Evolutionary conservation across 1,140 invertebrate genomes (phyloP).

Genomic region (Parapsyche elsis): DNA sequence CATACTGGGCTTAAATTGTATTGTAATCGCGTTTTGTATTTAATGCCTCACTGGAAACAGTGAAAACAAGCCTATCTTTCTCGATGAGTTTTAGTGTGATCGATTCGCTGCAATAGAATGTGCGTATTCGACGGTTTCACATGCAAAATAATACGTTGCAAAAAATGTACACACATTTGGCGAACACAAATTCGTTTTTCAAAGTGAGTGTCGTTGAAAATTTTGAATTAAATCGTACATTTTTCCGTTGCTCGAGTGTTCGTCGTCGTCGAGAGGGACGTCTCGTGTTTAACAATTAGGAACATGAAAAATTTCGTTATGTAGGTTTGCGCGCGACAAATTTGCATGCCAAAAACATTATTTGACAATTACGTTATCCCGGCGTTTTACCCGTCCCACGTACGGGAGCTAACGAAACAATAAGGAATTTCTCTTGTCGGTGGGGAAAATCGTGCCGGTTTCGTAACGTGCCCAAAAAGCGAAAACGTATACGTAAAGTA

Average conservation of each 20-base stretch:
- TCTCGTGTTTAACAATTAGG: constrained; percentile 3
- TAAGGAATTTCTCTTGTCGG: neutral
- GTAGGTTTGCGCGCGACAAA: neutral
- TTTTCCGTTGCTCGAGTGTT: neutral
- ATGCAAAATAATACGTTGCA: neutral
- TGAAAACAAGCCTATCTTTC: too few relatives aligned
- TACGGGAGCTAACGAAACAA: neutral
- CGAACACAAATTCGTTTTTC: too few relatives aligned
- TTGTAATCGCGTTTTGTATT: too few relatives aligned
- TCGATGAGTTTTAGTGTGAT: too few relatives aligned
- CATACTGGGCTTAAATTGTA: too few relatives aligned
- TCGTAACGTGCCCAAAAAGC: neutral
- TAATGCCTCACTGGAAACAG: too few relatives aligned
- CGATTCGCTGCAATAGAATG: too few relatives aligned
- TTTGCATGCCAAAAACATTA: neutral
- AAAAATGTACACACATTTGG: too few relatives aligned
- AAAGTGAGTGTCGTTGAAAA: too few relatives aligned
- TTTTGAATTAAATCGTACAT: too few relatives aligned
- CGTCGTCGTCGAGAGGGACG: neutral
- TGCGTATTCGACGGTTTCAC: too few relatives aligned
- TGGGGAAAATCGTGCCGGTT: neutral
- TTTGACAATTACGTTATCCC: constrained; percentile 22
- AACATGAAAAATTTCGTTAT: neutral
- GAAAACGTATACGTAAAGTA: neutral
- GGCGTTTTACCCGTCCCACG: neutral